Base-by-base conservation (phyloP, 2,888 invertebrate genomes). In the Macrostomum cliftonense region DNA sequence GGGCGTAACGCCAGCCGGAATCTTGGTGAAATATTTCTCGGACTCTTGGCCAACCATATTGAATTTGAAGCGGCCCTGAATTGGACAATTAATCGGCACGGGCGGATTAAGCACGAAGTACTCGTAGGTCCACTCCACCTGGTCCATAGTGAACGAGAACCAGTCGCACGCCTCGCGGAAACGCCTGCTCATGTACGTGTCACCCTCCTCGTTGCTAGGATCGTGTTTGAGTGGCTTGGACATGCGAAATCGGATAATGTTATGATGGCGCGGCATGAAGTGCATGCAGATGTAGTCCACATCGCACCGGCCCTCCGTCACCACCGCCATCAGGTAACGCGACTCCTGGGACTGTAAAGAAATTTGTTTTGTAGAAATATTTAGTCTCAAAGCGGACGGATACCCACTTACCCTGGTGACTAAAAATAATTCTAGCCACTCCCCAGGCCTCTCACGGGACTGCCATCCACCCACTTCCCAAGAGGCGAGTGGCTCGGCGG, bases 221-320 rank as follows among this genome's bases (percentile, higher is more conserved):
- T n/a, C 14, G 38, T 43, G 45, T 21, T 47, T 48, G 19, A 45
- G 46, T 14, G 43, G 59, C 61, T 62, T 61, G 67, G 72, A 70
- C 54, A 70, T 67, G 58, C 74, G 61, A 70, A 83, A 95, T 57
- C 93, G 76, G 58, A 95, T 88, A 51, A 95, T 76, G 67, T 91
- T 93, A 67, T 91, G 91, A 74, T 93, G 91, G 50, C 86, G 79
- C 0, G 88, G 86, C 46, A 91, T 80, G 67, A 95, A 88, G 65
- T 95, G 89, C 60, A 91, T 91, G 64, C 95, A 95, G 9, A 91
- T 80, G 65, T 84, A 93, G 77, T 95, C 93, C 63, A 89, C 89
- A 72, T 95, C 93, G 70, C 91, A 28, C 5, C 89, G 91, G 67
- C 93, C 93, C 1, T 93, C 88, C 1, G 89, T 89, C 11, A 93